Evolutionary conservation across 2,888 invertebrate genomes (phyloP), one percentile per base, ranked within the genome.

Genomic region (Campopleginae sp.): DNA sequence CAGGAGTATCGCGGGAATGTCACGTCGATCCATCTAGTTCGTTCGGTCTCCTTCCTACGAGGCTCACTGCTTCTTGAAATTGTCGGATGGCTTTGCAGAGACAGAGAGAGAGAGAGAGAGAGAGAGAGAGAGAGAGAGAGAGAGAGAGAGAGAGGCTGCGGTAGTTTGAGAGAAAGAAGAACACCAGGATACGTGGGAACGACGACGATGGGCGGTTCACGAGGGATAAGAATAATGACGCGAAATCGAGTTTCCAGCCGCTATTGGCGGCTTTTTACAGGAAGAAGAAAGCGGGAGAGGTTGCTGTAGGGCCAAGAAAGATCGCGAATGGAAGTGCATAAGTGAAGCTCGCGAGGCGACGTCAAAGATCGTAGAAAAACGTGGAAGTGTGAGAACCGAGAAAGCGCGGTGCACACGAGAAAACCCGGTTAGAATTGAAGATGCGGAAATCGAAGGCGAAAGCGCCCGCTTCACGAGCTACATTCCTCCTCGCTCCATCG

Each of bases 181-280:
- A 10, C 0, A 38, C 8, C 38, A 10, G 51, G 14, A 58, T 23
- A 12, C 19, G 17, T 1, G 51, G 27, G 33, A 23, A 23, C 44
- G 63, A 78, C 83, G 27, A 27, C 17, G 33, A 58, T 48, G 19
- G 86, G 80, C 87, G 89, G 87, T 89, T 89, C 89, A 84, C 87
- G 85, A 51, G 72, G 84, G 80, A 84, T 81, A 84, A 84, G 84
- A 84, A 84, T 84, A 84, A 84, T 84, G 84, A 84, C 84, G 84
- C 77, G 78, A 84, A 84, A 84, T 84, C 81, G 84, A 84, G 84
- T 84, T 81, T 80, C 75, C 84, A 74, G 48, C 84, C 68, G 61
- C 77, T 23, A 42, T 42, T 38, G 42, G 72, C 19, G 54, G 74
- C 12, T 74, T 58, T 12, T 70, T 54, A 54, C 33, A 14, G 70